Conservation (phyloP, 2,797 vertebrate species). For the Enteromius viviparus region DNA sequence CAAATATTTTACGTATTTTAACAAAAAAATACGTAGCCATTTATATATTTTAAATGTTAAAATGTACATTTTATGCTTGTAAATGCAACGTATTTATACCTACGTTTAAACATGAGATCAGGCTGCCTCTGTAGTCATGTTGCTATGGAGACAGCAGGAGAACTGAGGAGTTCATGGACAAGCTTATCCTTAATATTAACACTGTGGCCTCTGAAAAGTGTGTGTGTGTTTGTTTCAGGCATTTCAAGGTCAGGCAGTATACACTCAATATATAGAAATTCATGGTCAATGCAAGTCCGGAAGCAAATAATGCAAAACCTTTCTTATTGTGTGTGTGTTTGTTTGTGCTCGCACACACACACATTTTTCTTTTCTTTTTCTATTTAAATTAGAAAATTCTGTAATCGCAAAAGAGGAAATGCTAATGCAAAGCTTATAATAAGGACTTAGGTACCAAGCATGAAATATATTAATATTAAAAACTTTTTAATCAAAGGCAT, state of each 20-base stretch:
- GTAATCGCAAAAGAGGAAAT: conserved; percentile 25
- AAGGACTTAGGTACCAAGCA: conserved; percentile 29
- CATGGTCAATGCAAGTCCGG: background rate
- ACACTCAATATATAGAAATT: conserved; percentile 5
- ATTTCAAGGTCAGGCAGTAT: conserved; percentile 11
- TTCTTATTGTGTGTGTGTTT: background rate
- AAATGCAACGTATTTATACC: too few relatives aligned
- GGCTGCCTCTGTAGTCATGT: conserved; percentile 36
- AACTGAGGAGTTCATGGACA: conserved; percentile 38
- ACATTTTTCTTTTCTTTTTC: conserved; percentile 12
- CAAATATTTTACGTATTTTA: too few relatives aligned
- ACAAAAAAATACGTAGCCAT: too few relatives aligned
- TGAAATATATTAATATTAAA: conserved; percentile 37
- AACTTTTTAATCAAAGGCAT: conserved; percentile 63
- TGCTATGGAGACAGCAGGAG: conserved; percentile 56
- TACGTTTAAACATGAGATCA: too few relatives aligned
- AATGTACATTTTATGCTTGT: too few relatives aligned
- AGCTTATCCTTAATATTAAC: conserved; percentile 37
- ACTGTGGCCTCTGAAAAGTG: conserved; percentile 20
- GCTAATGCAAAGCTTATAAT: conserved; percentile 19
- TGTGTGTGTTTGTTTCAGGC: background rate
- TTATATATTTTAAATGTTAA: too few relatives aligned
- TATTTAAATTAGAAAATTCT: conserved; percentile 30
- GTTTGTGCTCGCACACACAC: background rate
- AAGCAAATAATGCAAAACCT: background rate